These are phyloP conservation scores for Nematopogon swammerdamellus DNA, from an alignment of 2,888 invertebrate genomes.

Conservation along the genomic window DNA sequence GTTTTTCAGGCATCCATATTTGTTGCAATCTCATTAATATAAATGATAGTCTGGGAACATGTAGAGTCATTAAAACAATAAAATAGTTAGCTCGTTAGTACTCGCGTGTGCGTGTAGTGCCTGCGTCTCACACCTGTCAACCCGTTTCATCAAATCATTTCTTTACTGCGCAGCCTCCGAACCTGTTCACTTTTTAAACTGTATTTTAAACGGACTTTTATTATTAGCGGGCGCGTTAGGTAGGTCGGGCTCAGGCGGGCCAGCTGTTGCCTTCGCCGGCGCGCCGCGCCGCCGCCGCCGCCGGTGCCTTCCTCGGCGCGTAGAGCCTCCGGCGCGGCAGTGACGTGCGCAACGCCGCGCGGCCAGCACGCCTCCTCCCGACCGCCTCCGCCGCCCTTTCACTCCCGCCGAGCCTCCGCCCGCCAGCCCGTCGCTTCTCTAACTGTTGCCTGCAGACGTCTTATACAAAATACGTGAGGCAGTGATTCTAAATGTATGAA, in stretches of 20 bases:
- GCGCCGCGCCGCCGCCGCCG: slow-evolving; percentile 24
- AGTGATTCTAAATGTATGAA: too few relatives aligned
- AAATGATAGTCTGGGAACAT: too few relatives aligned
- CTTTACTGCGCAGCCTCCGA: slow-evolving; percentile 47
- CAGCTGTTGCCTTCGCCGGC: slow-evolving; percentile 40
- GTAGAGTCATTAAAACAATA: too few relatives aligned
- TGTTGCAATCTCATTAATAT: too few relatives aligned
- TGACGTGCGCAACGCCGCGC: slow-evolving; percentile 12
- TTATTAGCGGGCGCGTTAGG: slow-evolving; percentile 13
- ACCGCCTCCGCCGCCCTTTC: background rate
- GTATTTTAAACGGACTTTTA: background rate
- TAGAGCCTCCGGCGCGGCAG: slow-evolving; percentile 23
- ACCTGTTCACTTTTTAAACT: slow-evolving; percentile 33
- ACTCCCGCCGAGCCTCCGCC: background rate
- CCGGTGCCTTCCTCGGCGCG: slow-evolving; percentile 21
- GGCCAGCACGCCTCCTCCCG: slow-evolving; percentile 10
- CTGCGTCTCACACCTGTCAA: slow-evolving; percentile 49
- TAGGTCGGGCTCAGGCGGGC: slow-evolving; percentile 54
- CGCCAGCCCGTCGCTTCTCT: too few relatives aligned
- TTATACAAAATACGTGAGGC: too few relatives aligned
- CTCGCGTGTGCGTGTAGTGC: too few relatives aligned
- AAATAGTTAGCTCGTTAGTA: too few relatives aligned
- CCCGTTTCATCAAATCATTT: slow-evolving; percentile 54
- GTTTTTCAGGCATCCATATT: too few relatives aligned
- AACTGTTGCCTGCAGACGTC: too few relatives aligned